These are phyloP conservation scores for Lepus americanus DNA, from an alignment of 2,113 vertebrate genomes.

Conservation along the genomic window DNA sequence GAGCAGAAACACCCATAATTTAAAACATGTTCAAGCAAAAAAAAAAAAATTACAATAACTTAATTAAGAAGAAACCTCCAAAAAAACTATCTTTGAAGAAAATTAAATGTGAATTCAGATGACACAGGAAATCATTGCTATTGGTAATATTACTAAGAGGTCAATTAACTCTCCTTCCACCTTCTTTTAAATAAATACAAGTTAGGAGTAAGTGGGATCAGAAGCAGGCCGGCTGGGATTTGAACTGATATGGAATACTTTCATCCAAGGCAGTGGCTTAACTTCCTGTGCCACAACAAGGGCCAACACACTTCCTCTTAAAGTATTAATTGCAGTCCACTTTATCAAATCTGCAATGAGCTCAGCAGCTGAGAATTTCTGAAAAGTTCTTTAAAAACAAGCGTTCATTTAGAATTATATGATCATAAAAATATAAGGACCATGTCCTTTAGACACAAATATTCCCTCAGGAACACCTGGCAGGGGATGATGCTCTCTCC, in stretches of 20 bases:
- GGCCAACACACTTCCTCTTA: background rate
- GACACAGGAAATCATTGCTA: background rate
- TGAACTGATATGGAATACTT: too few species aligned
- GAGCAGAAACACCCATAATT: background rate
- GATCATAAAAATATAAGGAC: background rate
- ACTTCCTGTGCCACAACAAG: too few species aligned
- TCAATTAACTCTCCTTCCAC: conserved; percentile 14
- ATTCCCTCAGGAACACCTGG: background rate
- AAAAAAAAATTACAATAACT: background rate
- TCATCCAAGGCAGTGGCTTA: too few species aligned
- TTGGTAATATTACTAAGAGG: conserved; percentile 23
- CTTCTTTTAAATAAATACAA: too few species aligned
- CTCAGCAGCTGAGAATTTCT: background rate
- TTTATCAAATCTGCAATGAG: background rate
- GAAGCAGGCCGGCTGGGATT: too few species aligned
- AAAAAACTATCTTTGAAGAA: conserved; percentile 10
- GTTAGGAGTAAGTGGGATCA: too few species aligned
- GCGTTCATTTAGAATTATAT: background rate
- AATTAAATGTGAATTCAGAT: background rate
- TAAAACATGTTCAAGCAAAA: conserved; percentile 12
- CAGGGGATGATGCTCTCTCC: conserved; percentile 17
- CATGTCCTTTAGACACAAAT: background rate
- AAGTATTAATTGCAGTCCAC: background rate
- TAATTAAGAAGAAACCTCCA: conserved; percentile 6
- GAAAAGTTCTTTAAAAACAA: conserved; percentile 9